Conservation (phyloP, 1,140 invertebrate genomes). For the Nomia melanderi region DNA sequence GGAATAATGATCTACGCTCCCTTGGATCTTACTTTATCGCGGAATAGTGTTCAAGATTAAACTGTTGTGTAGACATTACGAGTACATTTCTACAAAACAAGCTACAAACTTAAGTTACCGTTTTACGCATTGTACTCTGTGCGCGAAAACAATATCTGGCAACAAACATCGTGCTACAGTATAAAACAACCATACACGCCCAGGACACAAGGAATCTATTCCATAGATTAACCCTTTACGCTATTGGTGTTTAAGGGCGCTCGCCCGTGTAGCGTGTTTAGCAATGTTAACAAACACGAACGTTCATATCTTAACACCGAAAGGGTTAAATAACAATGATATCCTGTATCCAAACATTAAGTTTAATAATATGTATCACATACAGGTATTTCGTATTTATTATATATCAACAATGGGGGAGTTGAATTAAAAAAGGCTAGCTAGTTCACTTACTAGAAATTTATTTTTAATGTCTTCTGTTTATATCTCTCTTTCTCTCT, state of each 20-base stretch:
- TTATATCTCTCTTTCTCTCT: neutral
- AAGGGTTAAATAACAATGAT: constrained; percentile 66
- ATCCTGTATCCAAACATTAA: constrained; percentile 69
- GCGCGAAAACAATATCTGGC: neutral
- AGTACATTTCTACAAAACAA: constrained; percentile 15
- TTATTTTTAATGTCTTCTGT: constrained; percentile 48
- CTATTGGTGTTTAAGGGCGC: neutral
- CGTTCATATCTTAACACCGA: neutral
- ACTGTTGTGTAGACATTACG: neutral
- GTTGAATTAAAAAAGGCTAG: constrained; percentile 64
- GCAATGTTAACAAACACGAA: neutral
- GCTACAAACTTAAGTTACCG: constrained; percentile 5
- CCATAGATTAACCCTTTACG: constrained; percentile 54
- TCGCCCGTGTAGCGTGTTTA: neutral
- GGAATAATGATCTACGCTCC: neutral
- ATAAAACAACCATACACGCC: constrained; percentile 44
- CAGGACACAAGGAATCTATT: constrained; percentile 66
- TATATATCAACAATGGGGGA: constrained; percentile 70
- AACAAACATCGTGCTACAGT: constrained; percentile 15
- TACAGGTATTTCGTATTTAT: constrained; percentile 71
- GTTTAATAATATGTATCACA: constrained; percentile 76
- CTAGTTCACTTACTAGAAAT: constrained; percentile 45
- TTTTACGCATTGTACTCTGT: constrained; percentile 39
- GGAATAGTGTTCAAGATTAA: neutral
- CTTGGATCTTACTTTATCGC: neutral